Evolutionary conservation across 2,113 vertebrate species (phyloP), one percentile per base, ranked within the genome.

Genomic region (Ursus arctos): DNA sequence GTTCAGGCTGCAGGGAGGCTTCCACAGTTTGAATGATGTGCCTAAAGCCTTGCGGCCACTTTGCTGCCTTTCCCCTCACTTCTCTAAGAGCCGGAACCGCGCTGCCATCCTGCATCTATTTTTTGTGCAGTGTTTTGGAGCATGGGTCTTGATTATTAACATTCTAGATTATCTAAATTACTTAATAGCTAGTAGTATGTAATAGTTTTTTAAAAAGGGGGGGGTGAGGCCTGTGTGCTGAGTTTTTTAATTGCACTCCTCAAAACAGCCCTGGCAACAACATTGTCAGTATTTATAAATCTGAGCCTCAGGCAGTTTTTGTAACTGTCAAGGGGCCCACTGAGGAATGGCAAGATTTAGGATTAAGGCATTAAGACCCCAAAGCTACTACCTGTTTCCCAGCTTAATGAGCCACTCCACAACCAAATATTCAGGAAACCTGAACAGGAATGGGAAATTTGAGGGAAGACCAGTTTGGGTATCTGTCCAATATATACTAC

Each of bases 341-440:
- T 92, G 94, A 49, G 88, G 61, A 97, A 74, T 12, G 59, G 28
- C 59, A 89, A 88, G 51, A 65, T 61, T 36, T 12, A 16, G 83
- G 21, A 74, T 90, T 59, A 71, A 94, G 87, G 47, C 18, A 85
- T 76, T 65, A 88, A 93, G 49, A 67, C 40, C 82, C 84, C 43
- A 82, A 77, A 91, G 40, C 24, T 47, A 77, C 55, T 2, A 3
- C 67, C 47, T 89, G 49, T 24, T 91, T 93, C 77, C 43, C 55
- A 90, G 31, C 10, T 88, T 82, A 86, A 89, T 89, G 77, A 96
- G 72, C 79, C 72, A 69, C 55, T 53, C 40, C 14, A 95, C 4
- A 55, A 77, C 22, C 63, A 76, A 67, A 84, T 59, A 82, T 43
- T 65, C 59, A 84, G 22, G 61, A 95, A 79, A 53, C 7, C 0